These are phyloP conservation scores for Oscheius myriophilus DNA, from an alignment of 2,888 invertebrate species.

Conservation along the genomic window DNA sequence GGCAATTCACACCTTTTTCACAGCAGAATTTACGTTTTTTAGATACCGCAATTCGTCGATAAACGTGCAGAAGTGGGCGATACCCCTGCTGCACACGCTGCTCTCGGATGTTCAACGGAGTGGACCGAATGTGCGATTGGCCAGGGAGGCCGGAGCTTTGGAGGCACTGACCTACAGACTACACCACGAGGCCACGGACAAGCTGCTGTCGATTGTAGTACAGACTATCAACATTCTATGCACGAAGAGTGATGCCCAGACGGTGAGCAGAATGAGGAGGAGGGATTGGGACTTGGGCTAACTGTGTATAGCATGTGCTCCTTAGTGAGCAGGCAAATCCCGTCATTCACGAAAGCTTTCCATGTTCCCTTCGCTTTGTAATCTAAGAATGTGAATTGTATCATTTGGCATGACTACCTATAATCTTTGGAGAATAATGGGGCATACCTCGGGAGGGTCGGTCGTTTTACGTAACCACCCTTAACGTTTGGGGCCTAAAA, in stretches of 20 bases:
- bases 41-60: slow-evolving; percentile 3
- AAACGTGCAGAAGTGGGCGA: slow-evolving; percentile 55
- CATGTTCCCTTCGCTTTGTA: too few relatives aligned
- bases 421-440: too few relatives aligned
- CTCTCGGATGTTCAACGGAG: slow-evolving; percentile 51
- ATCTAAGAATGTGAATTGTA: too few relatives aligned
- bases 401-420: too few relatives aligned
- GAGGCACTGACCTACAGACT: slow-evolving; percentile 42
- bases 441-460: too few relatives aligned
- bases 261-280: slow-evolving; percentile 25
- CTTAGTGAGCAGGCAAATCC: too few relatives aligned
- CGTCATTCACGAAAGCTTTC: too few relatives aligned
- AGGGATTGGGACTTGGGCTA: too few relatives aligned
- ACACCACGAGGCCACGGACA: slow-evolving; percentile 58
- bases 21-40: background rate
- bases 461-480: too few relatives aligned
- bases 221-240: slow-evolving; percentile 59
- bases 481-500: too few relatives aligned
- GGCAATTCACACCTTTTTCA: slow-evolving; percentile 28
- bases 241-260: slow-evolving; percentile 57
- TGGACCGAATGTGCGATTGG: slow-evolving; percentile 32
- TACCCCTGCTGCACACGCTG: slow-evolving; percentile 63
- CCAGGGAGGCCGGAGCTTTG: slow-evolving; percentile 39
- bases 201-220: slow-evolving; percentile 64
- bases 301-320: too few relatives aligned